These are phyloP conservation scores for Panzeria rudis DNA, from an alignment of 2,888 invertebrate species.

Conservation along the genomic window DNA sequence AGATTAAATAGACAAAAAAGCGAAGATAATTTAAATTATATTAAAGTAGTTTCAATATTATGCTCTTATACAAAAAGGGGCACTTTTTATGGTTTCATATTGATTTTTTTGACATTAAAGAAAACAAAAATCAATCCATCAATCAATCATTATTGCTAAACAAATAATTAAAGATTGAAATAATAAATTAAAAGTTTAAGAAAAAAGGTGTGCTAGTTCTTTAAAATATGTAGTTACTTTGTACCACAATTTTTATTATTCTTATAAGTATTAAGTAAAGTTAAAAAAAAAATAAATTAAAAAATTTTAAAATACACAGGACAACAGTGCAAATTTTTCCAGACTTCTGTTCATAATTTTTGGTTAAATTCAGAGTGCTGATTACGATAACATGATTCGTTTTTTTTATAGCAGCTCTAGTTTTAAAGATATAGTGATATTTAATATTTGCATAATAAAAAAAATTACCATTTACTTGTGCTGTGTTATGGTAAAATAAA, in stretches of 20 bases:
- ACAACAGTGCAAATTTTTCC: too few species aligned
- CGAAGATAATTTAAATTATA: slow-evolving; percentile 4
- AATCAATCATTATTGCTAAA: slow-evolving; percentile 22
- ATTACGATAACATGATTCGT: too few species aligned
- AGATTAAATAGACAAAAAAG: slow-evolving; percentile 10
- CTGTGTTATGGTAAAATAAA: too few species aligned
- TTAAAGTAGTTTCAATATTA: neutral
- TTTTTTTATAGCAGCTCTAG: too few species aligned
- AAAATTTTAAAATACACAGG: too few species aligned
- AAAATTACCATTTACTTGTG: too few species aligned
- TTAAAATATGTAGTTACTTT: neutral
- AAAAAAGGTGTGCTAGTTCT: slow-evolving; percentile 18
- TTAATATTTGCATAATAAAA: too few species aligned
- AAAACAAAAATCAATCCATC: slow-evolving; percentile 25
- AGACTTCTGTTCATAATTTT: too few species aligned
- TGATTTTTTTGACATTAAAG: neutral
- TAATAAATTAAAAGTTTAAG: neutral
- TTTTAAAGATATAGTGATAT: too few species aligned
- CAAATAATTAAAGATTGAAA: neutral
- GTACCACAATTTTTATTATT: neutral
- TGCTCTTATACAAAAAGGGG: neutral
- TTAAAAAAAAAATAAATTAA: too few species aligned
- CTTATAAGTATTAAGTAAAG: neutral
- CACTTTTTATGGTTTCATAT: slow-evolving; percentile 13
- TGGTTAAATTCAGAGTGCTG: too few species aligned